These are phyloP conservation scores for Lordiphosa collinella DNA, from an alignment of 1,140 invertebrate genomes.

Conservation along the genomic window DNA sequence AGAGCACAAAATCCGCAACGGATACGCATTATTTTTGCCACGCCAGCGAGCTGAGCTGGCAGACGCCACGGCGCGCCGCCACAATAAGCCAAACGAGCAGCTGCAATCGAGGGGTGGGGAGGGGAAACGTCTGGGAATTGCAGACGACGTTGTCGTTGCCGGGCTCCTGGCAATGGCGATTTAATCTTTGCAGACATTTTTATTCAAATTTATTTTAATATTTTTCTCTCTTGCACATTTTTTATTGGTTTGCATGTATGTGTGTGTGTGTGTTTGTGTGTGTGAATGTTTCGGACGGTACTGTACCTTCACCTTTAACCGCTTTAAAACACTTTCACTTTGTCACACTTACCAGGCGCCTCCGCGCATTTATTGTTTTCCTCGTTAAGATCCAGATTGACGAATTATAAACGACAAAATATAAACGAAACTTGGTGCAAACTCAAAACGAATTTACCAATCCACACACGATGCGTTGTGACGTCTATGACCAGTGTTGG, in stretches of 20 bases:
- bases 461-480: no score
- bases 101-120: slow-evolving; percentile 10
- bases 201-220: slow-evolving; percentile 77
- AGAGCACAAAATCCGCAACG: slow-evolving; percentile 55
- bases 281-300: not conserved
- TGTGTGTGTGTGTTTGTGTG: no score
- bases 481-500: no score
- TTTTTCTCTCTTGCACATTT: slow-evolving; percentile 26
- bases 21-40: slow-evolving; percentile 68
- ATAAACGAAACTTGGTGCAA: no score
- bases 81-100: slow-evolving; percentile 59
- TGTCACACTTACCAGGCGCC: no score
- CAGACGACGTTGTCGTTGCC: slow-evolving; percentile 43
- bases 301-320: not conserved
- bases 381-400: no score
- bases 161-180: slow-evolving; percentile 67
- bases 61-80: slow-evolving; percentile 7
- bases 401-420: no score
- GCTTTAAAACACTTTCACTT: not conserved
- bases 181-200: slow-evolving; percentile 76
- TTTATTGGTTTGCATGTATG: no score
- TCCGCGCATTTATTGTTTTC: no score
- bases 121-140: slow-evolving; percentile 63
- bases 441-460: no score
- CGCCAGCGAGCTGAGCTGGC: slow-evolving; percentile 36